Evolutionary conservation across 1,140 invertebrate species (phyloP).

Genomic region (Rhyzopertha dominica): DNA sequence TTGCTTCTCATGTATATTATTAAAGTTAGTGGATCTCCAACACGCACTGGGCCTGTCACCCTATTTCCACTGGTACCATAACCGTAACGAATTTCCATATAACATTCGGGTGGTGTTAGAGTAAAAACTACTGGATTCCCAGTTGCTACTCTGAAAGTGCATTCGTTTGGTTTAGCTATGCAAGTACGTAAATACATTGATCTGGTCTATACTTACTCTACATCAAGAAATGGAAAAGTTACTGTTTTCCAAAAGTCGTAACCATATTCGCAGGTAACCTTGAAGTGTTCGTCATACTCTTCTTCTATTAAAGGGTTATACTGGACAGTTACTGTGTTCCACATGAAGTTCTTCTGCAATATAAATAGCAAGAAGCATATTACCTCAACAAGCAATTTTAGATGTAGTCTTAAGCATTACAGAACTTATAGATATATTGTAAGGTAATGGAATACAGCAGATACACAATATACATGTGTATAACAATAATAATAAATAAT

Average conservation of each 20-base stretch:
- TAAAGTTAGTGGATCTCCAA: constrained; percentile 86
- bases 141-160: constrained; percentile 70
- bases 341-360: constrained; percentile 86
- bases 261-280: constrained; percentile 94
- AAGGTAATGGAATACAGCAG: not conserved
- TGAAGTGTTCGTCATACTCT: constrained; percentile 92
- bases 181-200: no score
- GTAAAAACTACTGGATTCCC: constrained; percentile 93
- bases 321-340: constrained; percentile 92
- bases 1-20: constrained; percentile 93
- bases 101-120: constrained; percentile 86
- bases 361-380: no score
- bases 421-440: no score
- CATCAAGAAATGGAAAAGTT: constrained; percentile 89
- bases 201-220: constrained; percentile 89
- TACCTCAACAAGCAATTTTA: no score
- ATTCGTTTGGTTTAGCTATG: no score
- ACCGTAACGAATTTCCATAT: constrained; percentile 90
- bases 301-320: constrained; percentile 92
- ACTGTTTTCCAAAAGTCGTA: constrained; percentile 97
- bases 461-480: no score
- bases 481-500: no score
- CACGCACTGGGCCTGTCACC: constrained; percentile 81
- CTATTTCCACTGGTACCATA: constrained; percentile 78
- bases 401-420: no score